A percentile compares a stretch with the other conserved stretches of the same genome.
Conservation (phyloP, 92 coral and sea anemone genomes). For the Zoanthus sansibaricus region DNA sequence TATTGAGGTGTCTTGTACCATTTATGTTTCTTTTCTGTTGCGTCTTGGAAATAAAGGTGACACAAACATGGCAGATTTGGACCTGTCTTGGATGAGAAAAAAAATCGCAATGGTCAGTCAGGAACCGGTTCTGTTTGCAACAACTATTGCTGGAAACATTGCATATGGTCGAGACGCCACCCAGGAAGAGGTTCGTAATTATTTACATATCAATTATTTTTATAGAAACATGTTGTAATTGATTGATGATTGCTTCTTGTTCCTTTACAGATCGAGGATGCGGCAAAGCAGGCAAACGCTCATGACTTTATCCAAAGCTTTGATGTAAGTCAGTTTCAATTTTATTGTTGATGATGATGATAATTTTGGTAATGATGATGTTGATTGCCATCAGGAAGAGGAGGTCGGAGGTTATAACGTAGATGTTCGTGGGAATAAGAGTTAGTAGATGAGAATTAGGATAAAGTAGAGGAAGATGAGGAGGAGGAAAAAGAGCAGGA, state of each 20-base stretch:
- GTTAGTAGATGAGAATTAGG: too few relatives aligned
- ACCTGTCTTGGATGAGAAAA: slow-evolving; percentile 80
- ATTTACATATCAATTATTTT: not conserved
- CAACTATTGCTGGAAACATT: slow-evolving; percentile 47
- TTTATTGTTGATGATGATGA: too few relatives aligned
- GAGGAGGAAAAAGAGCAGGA: too few relatives aligned
- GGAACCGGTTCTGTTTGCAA: slow-evolving; percentile 94
- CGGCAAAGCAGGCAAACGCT: slow-evolving; percentile 90
- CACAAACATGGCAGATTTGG: slow-evolving; percentile 63
- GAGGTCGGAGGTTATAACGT: too few relatives aligned
- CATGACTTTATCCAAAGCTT: slow-evolving; percentile 83
- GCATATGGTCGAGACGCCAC: slow-evolving; percentile 49
- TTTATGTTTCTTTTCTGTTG: not conserved
- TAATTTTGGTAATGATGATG: too few relatives aligned
- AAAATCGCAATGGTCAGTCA: slow-evolving; percentile 93
- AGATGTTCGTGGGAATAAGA: too few relatives aligned
- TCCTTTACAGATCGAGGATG: slow-evolving; percentile 80
- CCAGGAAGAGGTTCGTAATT: slow-evolving; percentile 41
- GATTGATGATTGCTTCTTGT: not conserved
- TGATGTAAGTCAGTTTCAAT: slow-evolving; percentile 68
- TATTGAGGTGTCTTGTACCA: too few relatives aligned
- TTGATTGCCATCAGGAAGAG: too few relatives aligned
- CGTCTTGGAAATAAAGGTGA: slow-evolving; percentile 50
- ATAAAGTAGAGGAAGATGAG: too few relatives aligned
- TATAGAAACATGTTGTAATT: not conserved